phyloP scores from a whole-genome alignment of 2,113 vertebrate species.

The Deroptyus accipitrinus region DNA sequence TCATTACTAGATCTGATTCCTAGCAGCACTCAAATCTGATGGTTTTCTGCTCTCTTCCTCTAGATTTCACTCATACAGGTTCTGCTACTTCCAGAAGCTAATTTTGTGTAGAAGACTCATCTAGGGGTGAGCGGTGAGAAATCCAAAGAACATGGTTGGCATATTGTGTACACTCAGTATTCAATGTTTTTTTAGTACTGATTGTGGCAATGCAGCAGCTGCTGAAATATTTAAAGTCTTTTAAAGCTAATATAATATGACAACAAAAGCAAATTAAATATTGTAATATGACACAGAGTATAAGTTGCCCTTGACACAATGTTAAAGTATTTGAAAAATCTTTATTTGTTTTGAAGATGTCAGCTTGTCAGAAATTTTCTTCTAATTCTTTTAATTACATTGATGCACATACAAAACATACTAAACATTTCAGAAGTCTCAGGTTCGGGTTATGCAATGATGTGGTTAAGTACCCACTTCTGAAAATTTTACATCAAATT shows the following conservation, averaged over 20 bases:
- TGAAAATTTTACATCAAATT: background rate
- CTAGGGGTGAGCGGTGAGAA: background rate
- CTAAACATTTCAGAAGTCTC: slow-evolving; percentile 4
- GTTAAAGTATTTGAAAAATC: slow-evolving; percentile 58
- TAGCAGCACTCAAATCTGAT: background rate
- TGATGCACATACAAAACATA: background rate
- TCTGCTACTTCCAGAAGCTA: background rate
- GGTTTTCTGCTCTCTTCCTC: background rate
- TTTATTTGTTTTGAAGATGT: slow-evolving; percentile 61
- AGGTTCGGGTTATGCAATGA: background rate
- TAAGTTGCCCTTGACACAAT: slow-evolving; percentile 60
- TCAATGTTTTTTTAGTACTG: background rate
- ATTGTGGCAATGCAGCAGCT: slow-evolving; percentile 19
- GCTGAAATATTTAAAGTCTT: slow-evolving; percentile 53
- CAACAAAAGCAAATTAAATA: slow-evolving; percentile 68
- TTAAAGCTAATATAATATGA: slow-evolving; percentile 54
- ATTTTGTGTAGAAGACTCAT: background rate
- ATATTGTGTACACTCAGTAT: background rate
- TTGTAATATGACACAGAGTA: slow-evolving; percentile 56
- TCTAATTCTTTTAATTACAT: slow-evolving; percentile 49
- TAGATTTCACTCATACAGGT: background rate
- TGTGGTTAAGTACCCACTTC: background rate
- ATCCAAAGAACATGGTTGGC: background rate
- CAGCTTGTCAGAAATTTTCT: slow-evolving; percentile 45
- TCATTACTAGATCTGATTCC: background rate